phyloP scores from a whole-genome alignment of 2,888 invertebrate species.

The Nematopogon swammerdamellus region DNA sequence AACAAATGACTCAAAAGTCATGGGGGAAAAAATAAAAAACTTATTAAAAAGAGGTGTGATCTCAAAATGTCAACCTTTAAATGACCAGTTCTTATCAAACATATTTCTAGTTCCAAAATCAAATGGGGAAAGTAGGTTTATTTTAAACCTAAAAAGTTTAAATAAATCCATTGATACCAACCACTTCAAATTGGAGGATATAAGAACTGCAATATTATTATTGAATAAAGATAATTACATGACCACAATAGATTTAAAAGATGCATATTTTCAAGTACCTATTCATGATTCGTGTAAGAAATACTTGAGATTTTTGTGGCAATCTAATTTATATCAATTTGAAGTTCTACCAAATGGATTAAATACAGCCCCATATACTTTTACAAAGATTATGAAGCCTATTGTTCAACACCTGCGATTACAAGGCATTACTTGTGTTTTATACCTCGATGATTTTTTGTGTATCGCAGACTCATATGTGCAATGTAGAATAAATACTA shows the following conservation, averaged over 20 bases:
- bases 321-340: not conserved
- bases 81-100: not conserved
- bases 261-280: not conserved
- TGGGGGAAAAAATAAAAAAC: not conserved
- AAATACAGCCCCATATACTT: not conserved
- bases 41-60: not conserved
- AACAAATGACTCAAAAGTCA: not conserved
- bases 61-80: not conserved
- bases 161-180: constrained; percentile 2
- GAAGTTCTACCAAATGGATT: not conserved
- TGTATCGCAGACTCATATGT: not conserved
- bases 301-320: not conserved
- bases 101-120: not conserved
- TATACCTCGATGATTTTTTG: not conserved
- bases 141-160: constrained; percentile 4
- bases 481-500: not conserved
- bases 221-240: constrained; percentile 3
- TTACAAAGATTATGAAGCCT: not conserved
- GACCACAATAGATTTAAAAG: constrained; percentile 5
- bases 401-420: not conserved
- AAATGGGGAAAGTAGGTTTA: not conserved
- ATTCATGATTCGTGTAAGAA: not conserved
- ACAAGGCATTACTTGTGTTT: not conserved
- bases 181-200: constrained; percentile 7
- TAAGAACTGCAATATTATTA: constrained; percentile 4